A percentile compares a stretch with the other conserved stretches of the same genome.
These are phyloP conservation scores for Copidosoma aretas DNA, from an alignment of 2,888 invertebrate species.

Conservation along the genomic window DNA sequence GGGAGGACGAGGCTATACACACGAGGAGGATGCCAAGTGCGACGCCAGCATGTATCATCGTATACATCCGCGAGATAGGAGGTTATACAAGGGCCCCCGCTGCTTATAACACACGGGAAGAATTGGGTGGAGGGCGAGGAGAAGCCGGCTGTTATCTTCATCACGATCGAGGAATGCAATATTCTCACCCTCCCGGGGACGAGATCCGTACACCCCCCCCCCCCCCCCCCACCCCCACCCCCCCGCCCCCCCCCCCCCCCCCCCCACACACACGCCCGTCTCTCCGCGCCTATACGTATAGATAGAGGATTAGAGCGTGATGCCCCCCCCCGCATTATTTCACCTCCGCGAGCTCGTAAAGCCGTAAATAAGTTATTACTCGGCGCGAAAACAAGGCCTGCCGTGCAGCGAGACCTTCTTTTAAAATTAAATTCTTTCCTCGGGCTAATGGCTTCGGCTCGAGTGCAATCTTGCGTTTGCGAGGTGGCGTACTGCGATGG, in stretches of 20 bases:
- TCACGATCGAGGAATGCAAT: slow-evolving; percentile 63
- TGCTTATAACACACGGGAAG: neutral
- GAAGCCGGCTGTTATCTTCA: slow-evolving; percentile 59
- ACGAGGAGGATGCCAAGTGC: neutral
- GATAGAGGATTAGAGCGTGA: too few species aligned
- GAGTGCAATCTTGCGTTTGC: slow-evolving; percentile 3
- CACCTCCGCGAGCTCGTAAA: slow-evolving; percentile 36
- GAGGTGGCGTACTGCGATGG: neutral
- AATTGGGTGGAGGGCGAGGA: slow-evolving; percentile 24
- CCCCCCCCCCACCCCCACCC: too few species aligned
- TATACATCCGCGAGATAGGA: too few species aligned
- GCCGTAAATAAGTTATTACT: slow-evolving; percentile 38
- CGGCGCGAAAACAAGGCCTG: neutral
- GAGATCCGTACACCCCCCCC: too few species aligned
- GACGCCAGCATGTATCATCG: slow-evolving; percentile 22
- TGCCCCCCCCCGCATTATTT: slow-evolving; percentile 39
- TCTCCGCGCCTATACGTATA: too few species aligned
- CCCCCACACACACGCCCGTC: too few species aligned
- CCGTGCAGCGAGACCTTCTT: slow-evolving; percentile 7
- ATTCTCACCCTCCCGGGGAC: slow-evolving; percentile 59
- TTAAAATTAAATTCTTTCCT: slow-evolving; percentile 36
- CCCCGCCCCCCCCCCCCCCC: too few species aligned
- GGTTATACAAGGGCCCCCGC: slow-evolving; percentile 27
- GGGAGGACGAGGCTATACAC: neutral
- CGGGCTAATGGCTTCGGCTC: slow-evolving; percentile 21